A percentile compares a stretch with the other conserved stretches of the same genome.
Conservation (phyloP, 2,888 invertebrate genomes). For the Drosophila conformis region DNA sequence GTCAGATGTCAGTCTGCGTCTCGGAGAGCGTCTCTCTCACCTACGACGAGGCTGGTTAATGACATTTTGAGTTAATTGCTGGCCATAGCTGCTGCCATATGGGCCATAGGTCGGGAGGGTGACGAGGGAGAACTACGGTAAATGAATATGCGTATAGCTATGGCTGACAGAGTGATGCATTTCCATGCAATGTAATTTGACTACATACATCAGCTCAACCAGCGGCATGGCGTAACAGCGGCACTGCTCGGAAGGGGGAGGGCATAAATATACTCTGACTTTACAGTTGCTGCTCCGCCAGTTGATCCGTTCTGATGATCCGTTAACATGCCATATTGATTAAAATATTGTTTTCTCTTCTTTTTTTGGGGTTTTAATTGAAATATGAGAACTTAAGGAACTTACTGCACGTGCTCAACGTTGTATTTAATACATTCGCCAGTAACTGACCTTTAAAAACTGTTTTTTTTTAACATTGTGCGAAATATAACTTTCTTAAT, state of each 20-base stretch:
- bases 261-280: slow-evolving; percentile 19
- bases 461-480: background rate
- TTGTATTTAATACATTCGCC: slow-evolving; percentile 10
- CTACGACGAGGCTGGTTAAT: slow-evolving; percentile 73
- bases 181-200: slow-evolving; percentile 79
- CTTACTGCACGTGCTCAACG: slow-evolving; percentile 5
- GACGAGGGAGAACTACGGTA: slow-evolving; percentile 54
- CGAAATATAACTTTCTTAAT: slow-evolving; percentile 9
- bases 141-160: slow-evolving; percentile 63
- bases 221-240: slow-evolving; percentile 28
- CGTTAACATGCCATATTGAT: slow-evolving; percentile 42
- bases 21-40: slow-evolving; percentile 60
- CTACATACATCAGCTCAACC: slow-evolving; percentile 59
- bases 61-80: slow-evolving; percentile 79
- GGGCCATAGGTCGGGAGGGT: slow-evolving; percentile 47
- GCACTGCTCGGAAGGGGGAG: slow-evolving; percentile 7
- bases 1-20: slow-evolving; percentile 76
- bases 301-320: slow-evolving; percentile 59
- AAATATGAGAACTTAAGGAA: slow-evolving; percentile 33
- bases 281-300: slow-evolving; percentile 30
- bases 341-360: slow-evolving; percentile 12
- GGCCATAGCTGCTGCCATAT: slow-evolving; percentile 64
- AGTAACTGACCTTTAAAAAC: slow-evolving; percentile 23
- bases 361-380: slow-evolving; percentile 13
- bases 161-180: slow-evolving; percentile 40